Evolutionary conservation across 1,140 invertebrate species (phyloP).

Genomic region (Scaptomyza graminum): DNA sequence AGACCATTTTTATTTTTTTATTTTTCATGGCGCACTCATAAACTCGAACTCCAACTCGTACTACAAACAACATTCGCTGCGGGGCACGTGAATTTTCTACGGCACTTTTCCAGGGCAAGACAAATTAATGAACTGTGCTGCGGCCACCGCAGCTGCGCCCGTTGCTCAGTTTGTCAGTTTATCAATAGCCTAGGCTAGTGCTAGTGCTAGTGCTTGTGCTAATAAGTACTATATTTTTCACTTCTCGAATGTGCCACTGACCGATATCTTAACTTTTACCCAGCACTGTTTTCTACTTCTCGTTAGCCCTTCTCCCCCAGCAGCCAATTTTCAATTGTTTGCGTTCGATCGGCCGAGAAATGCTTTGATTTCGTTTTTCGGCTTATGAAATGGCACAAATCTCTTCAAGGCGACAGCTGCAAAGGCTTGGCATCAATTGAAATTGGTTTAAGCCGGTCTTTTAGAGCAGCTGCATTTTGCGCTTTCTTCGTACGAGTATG

Average conservation of each 20-base stretch:
- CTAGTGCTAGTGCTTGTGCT: constrained; percentile 24
- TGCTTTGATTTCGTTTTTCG: constrained; percentile 68
- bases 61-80: constrained; percentile 46
- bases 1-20: constrained; percentile 19
- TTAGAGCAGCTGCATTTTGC: constrained; percentile 30
- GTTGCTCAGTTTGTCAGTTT: constrained; percentile 35
- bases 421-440: constrained; percentile 58
- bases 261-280: constrained; percentile 81
- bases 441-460: constrained; percentile 55
- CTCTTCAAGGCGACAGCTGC: constrained; percentile 50
- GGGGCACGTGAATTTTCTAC: constrained; percentile 60
- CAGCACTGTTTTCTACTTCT: constrained; percentile 17
- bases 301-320: constrained; percentile 21
- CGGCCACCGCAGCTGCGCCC: constrained; percentile 57
- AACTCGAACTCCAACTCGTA: constrained; percentile 9
- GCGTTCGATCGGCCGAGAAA: constrained; percentile 43
- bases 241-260: constrained; percentile 69
- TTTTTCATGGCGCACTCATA: constrained; percentile 34
- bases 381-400: constrained; percentile 70
- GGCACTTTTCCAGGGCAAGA: constrained; percentile 69
- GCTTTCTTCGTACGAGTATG: too few species aligned
- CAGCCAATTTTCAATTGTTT: constrained; percentile 64
- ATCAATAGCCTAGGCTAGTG: constrained; percentile 54
- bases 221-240: constrained; percentile 38
- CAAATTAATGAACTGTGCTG: constrained; percentile 74